A percentile compares a stretch with the other conserved stretches of the same genome.
phyloP scores from a whole-genome alignment of 2,113 vertebrate genomes.

The Pseudolaguvia tuberculata region DNA sequence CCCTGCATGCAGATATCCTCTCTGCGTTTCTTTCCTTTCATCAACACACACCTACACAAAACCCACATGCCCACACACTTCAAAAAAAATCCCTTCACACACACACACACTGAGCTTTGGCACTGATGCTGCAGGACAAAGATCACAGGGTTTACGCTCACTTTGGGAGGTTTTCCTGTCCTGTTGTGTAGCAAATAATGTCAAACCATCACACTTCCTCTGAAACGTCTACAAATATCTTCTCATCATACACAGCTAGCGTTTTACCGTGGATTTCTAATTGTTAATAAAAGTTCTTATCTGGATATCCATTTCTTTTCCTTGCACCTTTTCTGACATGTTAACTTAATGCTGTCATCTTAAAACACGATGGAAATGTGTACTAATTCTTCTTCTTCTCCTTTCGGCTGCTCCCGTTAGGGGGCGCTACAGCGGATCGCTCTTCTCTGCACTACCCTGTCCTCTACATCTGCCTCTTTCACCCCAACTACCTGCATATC shows the following conservation, averaged over 20 bases:
- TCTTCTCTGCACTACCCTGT: too few relatives aligned
- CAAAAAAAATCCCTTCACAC: slow-evolving; percentile 38
- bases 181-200: slow-evolving; percentile 23
- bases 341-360: slow-evolving; percentile 26
- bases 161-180: slow-evolving; percentile 44
- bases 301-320: slow-evolving; percentile 1
- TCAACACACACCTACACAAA: slow-evolving; percentile 46
- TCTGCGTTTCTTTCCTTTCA: slow-evolving; percentile 37
- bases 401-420: too few relatives aligned
- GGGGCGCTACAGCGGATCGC: too few relatives aligned
- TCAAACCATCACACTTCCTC: slow-evolving; percentile 13
- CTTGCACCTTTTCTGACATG: slow-evolving; percentile 17
- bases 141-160: slow-evolving; percentile 23
- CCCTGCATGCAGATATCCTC: slow-evolving; percentile 38
- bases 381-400: too few relatives aligned
- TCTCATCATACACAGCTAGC: background rate
- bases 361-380: slow-evolving; percentile 16
- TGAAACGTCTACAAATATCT: slow-evolving; percentile 2
- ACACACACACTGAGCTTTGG: slow-evolving; percentile 50
- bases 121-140: slow-evolving; percentile 27
- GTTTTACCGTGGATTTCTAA: background rate
- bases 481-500: too few relatives aligned
- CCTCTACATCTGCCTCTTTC: too few relatives aligned
- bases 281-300: background rate
- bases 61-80: slow-evolving; percentile 43